Base-by-base conservation (phyloP, 2,113 vertebrate species). In the Mobula hypostoma region DNA sequence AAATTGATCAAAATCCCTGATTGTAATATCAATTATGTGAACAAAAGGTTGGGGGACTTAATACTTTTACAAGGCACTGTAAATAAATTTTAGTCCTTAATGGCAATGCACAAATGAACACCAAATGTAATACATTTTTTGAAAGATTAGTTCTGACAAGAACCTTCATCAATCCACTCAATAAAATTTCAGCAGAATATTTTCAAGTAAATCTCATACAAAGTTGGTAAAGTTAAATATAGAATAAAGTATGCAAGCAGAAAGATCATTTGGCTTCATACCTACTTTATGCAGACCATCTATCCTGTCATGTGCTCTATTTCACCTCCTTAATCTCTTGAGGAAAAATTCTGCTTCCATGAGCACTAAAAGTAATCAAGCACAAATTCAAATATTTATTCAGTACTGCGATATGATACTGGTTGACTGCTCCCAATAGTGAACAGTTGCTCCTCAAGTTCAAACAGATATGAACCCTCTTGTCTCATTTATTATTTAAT, bases 331-430 rank as follows among this genome's bases (percentile, higher is more conserved):
- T 61, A 61, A 87, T 87, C 58, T 88, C 83, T 5, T 63, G 58
- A n/a, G 56, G 6, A 56, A 88, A 63, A 63, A 63, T 88, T 88
- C 58, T 63, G 11, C 83, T 15, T n/a, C 27, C 11, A 63, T 27
- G 21, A 48, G 21, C 82, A 85, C 48, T 85, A 58, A 87, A 56
- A 58, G 82, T 58, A 85, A 58, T 85, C 48, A 58, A 56, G 40
- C 40, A 83, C 21, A 48, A 87, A 87, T n/a, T 87, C 83, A 63
- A 87, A 61, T 63, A 87, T 87, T 87, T 87, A 87, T 87, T 4
- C 83, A 87, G 56, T 11, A 15, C 9, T 4, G 29, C 29, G 56
- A 87, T 87, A 24, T 27, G 61, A 29, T 3, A 61, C 56, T 61
- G 83, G 83, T 21, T 87, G 80, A 48, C 48, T 83, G 24, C 24